Conservation (phyloP, 1,140 invertebrate genomes). For the Phortica variegata region DNA sequence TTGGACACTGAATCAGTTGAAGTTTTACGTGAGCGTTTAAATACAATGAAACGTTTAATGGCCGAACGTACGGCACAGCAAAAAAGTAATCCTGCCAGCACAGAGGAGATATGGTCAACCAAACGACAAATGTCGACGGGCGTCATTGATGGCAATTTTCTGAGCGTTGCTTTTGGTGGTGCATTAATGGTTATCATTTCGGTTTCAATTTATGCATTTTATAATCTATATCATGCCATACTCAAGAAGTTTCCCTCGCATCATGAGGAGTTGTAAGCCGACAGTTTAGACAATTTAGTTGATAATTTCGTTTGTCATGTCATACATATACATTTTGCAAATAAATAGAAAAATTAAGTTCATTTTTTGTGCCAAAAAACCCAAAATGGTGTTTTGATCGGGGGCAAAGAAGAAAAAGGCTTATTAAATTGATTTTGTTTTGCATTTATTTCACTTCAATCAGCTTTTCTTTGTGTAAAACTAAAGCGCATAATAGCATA, state of each 20-base stretch:
- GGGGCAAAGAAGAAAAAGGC: no score
- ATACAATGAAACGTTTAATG: conserved; percentile 78
- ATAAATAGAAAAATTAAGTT: no score
- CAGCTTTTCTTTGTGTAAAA: no score
- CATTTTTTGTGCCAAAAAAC: no score
- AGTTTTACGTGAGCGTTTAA: conserved; percentile 71
- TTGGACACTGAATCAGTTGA: conserved; percentile 72
- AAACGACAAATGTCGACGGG: conserved; percentile 61
- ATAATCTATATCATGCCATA: conserved; percentile 78
- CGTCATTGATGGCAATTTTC: conserved; percentile 77
- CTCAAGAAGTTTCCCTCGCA: conserved; percentile 75
- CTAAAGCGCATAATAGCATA: no score
- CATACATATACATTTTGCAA: no score
- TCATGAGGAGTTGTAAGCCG: conserved; percentile 65
- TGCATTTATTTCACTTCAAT: no score
- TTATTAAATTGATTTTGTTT: no score
- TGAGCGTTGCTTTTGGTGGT: conserved; percentile 75
- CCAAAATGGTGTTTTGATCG: no score
- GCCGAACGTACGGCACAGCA: conserved; percentile 64
- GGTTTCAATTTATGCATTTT: conserved; percentile 80
- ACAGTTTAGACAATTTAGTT: no score
- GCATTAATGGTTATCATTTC: conserved; percentile 74
- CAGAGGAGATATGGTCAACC: conserved; percentile 56
- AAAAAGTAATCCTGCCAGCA: conserved; percentile 59
- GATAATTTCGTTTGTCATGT: no score